Evolutionary conservation across 2,113 vertebrate genomes (phyloP), one percentile per base, ranked within the genome.

Genomic region (Corapipo altera): DNA sequence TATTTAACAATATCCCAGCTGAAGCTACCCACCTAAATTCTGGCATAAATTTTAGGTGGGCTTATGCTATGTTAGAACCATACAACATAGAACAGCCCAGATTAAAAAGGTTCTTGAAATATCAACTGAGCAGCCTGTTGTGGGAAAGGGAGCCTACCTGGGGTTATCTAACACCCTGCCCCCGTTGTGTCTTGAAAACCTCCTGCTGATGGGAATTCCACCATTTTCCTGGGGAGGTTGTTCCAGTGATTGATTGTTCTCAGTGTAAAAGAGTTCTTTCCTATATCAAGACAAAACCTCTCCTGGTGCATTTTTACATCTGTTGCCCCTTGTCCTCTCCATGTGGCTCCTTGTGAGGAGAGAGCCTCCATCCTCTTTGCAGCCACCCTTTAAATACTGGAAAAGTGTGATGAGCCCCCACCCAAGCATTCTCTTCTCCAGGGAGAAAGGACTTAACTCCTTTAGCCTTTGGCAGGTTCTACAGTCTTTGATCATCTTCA

Each of bases 181-280:
- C 32, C n/a, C 9, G 5, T 2, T 3, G 0, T 15, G 3, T 57
- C 37, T 51, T 51, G 28, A 41, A 48, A 67, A 30, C 3, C 22
- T 87, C 33, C 61, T 15, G 1, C 0, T 75, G 35, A 44, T 49
- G 16, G 6, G 7, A 23, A 27, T 46, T 54, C 12, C 28, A 55
- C 22, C 27, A 15, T 13, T 9, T 77, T n/a, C 15, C 17, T 43
- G 46, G 20, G 19, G 9, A 77, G 4, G n/a, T 55, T 0, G 0
- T 81, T 76, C 51, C 33, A 23, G 39, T 76, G 39, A 59, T 51
- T 43, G 22, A 39, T 64, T 62, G 15, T 62, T 73, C 13, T 73
- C 52, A 27, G 27, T 55, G 23, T 55, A 44, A 67, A 82, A 93
- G 27, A 44, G 9, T 10, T 27, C 16, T 75, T 83, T 48, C 11